Evolutionary conservation across 2,113 vertebrate genomes (phyloP), one percentile per base, ranked within the genome.

Genomic region (Hydropotes inermis): DNA sequence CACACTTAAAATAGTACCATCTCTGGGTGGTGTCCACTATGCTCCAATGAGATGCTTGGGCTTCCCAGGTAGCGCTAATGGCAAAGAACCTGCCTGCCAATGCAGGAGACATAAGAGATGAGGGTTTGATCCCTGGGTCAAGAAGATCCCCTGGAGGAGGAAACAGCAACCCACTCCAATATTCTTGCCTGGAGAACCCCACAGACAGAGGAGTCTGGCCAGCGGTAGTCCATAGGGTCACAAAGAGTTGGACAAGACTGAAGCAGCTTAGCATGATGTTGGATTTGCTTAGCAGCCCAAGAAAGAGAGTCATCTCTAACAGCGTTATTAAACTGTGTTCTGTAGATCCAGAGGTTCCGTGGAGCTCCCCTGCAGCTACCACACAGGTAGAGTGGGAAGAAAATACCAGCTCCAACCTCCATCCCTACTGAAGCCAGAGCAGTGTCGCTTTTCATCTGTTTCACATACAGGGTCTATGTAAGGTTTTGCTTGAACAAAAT

Each of bases 401-500:
- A 16, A 4, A 64, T 10, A 45, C 19, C 2, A 7, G 27, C 54
- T 30, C 88, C 16, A 60, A 12, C 12, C 25, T n/a, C 54, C 28
- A 45, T 81, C 28, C 84, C 45, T 54, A 3, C 28, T 58, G 94
- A 45, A 64, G n/a, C 43, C 30, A 33, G 57, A 88, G 25, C 74
- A n/a, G 11, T 19, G 19, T 45, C 13, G 0, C 14, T 79, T 86
- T 84, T 83, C 15, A 30, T 30, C 52, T 45, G 0, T 52, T 87
- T 93, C 89, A 88, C n/a, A 81, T 28, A 36, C 11, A 23, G n/a
- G 70, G 52, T 76, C 43, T 74, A 39, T 50, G 6, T 57, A 36
- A 70, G 45, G 28, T 74, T 95, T 88, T 82, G 10, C 58, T 76
- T 95, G 57, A 94, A 92, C 19, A 95, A 83, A 87, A 90, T 33